A percentile compares a stretch with the other conserved stretches of the same genome.
phyloP scores from a whole-genome alignment of 2,113 vertebrate genomes.

The Saguinus midas region DNA sequence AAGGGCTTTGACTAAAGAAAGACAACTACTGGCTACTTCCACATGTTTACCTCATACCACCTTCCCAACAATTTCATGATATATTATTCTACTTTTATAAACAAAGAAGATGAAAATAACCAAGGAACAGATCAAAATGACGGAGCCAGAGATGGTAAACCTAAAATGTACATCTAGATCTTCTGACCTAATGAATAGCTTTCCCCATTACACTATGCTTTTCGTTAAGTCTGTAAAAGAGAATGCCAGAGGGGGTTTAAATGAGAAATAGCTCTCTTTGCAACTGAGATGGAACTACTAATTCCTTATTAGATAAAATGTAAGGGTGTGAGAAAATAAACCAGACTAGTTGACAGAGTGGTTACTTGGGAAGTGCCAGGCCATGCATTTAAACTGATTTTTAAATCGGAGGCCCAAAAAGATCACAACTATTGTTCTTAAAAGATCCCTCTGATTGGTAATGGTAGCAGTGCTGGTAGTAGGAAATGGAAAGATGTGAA shows the following conservation, averaged over 20 bases:
- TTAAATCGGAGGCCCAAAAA: not conserved
- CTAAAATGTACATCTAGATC: not conserved
- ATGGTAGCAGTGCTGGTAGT: not conserved
- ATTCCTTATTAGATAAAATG: not conserved
- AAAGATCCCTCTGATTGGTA: not conserved
- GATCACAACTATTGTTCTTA: not conserved
- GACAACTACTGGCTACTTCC: not conserved
- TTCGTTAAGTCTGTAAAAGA: not conserved
- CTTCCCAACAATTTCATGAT: not conserved
- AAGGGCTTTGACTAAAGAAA: constrained; percentile 24
- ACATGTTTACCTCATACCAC: not conserved
- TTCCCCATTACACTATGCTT: not conserved
- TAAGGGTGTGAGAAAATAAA: not conserved
- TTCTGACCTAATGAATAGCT: not conserved
- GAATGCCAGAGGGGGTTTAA: not conserved
- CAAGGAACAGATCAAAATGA: not conserved
- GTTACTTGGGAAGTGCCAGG: not conserved
- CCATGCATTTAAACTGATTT: not conserved
- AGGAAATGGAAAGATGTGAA: not conserved
- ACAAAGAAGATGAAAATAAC: constrained; percentile 5
- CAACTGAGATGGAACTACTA: not conserved
- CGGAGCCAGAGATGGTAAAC: not conserved
- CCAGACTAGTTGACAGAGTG: not conserved
- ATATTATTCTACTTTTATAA: not conserved
- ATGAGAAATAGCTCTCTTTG: not conserved